A percentile compares a stretch with the other conserved stretches of the same genome.
These are phyloP conservation scores for Myathropa florea DNA, from an alignment of 2,888 invertebrate species.

Conservation along the genomic window DNA sequence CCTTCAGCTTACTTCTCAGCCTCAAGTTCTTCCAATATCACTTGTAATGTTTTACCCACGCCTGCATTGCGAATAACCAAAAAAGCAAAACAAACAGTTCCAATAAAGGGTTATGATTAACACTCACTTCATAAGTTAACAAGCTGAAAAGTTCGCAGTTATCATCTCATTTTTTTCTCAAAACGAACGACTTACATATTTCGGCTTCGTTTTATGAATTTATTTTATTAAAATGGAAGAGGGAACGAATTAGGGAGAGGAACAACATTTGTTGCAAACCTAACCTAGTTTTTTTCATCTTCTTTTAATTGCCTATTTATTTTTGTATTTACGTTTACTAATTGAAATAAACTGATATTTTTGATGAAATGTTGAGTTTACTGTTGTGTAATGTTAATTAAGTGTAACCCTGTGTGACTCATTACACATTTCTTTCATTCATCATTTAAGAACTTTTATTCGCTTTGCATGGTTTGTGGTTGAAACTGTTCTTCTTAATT, in stretches of 20 bases:
- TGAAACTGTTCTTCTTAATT: not conserved
- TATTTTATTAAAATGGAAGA: not conserved
- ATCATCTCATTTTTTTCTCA: not conserved
- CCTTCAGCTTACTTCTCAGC: constrained; percentile 4
- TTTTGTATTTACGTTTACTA: constrained; percentile 31
- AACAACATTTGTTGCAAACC: not conserved
- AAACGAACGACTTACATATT: not conserved
- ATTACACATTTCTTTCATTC: not conserved
- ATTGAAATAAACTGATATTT: constrained; percentile 42
- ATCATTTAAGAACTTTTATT: not conserved
- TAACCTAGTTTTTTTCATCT: constrained; percentile 12
- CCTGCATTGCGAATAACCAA: constrained; percentile 7
- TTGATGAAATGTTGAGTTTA: constrained; percentile 15
- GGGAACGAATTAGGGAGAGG: not conserved
- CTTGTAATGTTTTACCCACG: constrained; percentile 5
- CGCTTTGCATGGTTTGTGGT: not conserved
- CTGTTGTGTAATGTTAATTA: constrained; percentile 6
- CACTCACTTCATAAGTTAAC: not conserved
- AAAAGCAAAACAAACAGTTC: not conserved
- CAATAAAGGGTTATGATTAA: not conserved
- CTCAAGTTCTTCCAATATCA: constrained; percentile 10
- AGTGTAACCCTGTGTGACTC: not conserved
- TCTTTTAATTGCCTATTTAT: not conserved
- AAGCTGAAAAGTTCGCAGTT: not conserved
- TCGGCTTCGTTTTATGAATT: not conserved